Evolutionary conservation across 2,888 invertebrate genomes (phyloP).

Genomic region (Apoda limacodes): DNA sequence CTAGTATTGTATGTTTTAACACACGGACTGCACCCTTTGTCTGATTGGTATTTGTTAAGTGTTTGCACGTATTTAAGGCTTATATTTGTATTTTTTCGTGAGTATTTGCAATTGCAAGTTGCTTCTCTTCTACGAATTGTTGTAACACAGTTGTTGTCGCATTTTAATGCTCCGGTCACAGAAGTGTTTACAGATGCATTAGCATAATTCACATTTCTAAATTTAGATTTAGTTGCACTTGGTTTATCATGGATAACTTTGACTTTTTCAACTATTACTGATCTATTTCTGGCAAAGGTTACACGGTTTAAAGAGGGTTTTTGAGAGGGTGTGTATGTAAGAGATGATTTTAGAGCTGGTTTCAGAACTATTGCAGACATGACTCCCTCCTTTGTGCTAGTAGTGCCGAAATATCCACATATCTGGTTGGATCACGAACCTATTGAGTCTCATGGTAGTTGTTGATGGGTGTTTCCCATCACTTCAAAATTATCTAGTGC

Average conservation of each 20-base stretch:
- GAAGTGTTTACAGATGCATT: slow-evolving; percentile 34
- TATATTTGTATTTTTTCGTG: slow-evolving; percentile 14
- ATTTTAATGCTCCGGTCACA: slow-evolving; percentile 30
- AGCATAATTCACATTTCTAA: slow-evolving; percentile 24
- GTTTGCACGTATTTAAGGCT: slow-evolving; percentile 33
- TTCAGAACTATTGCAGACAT: no score
- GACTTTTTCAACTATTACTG: no score
- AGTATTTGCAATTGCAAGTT: slow-evolving; percentile 27
- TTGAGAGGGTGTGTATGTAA: no score
- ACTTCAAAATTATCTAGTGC: no score
- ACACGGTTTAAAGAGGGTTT: no score
- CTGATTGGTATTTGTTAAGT: slow-evolving; percentile 18
- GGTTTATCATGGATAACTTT: slow-evolving; percentile 21
- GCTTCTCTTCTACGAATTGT: slow-evolving; percentile 29
- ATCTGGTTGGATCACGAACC: no score
- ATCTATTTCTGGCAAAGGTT: no score
- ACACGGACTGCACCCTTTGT: slow-evolving; percentile 34
- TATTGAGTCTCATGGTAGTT: no score
- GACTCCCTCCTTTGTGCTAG: no score
- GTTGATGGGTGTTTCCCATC: no score
- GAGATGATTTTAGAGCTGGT: slow-evolving; percentile 24
- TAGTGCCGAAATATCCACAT: no score
- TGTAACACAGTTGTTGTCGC: slow-evolving; percentile 36
- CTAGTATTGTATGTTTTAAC: slow-evolving; percentile 16
- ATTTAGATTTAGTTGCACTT: slow-evolving; percentile 26